Evolutionary conservation across 2,113 vertebrate genomes (phyloP).

Genomic region (Tyrannus savana): DNA sequence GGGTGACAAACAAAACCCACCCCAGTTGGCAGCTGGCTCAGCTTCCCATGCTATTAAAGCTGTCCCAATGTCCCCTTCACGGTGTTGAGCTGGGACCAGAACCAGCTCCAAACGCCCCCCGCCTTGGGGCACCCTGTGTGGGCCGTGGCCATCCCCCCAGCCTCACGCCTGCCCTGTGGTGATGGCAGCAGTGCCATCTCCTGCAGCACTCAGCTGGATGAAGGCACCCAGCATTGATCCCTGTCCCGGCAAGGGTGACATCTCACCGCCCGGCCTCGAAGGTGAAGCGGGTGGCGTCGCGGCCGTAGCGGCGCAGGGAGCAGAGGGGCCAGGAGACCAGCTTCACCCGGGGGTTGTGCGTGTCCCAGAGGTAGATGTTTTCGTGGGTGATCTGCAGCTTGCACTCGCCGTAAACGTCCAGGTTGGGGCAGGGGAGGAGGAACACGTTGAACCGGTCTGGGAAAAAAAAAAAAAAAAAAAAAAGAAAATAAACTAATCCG

Average conservation of each 20-base stretch:
- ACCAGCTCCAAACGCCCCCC: background rate
- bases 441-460: constrained; percentile 94
- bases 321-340: constrained; percentile 95
- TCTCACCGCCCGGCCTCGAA: constrained; percentile 92
- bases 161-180: background rate
- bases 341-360: constrained; percentile 90
- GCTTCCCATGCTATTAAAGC: background rate
- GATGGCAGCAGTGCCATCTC: background rate
- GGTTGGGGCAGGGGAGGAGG: constrained; percentile 90
- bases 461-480: too few species aligned
- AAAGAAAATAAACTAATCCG: background rate
- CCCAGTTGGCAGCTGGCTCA: background rate
- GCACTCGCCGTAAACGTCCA: constrained; percentile 95
- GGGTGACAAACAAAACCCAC: background rate
- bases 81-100: background rate
- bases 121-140: fast-evolving
- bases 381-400: constrained; percentile 97
- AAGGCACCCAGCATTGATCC: background rate
- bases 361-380: constrained; percentile 99
- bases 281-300: constrained; percentile 91
- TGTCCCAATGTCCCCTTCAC: fast-evolving
- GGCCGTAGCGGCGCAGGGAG: constrained; percentile 91
- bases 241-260: fast-evolving
- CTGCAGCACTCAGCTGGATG: background rate
- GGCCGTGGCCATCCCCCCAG: background rate